A percentile compares a stretch with the other conserved stretches of the same genome.
Conservation (phyloP, 2,888 invertebrate genomes). For the Macrophya alboannulata region DNA sequence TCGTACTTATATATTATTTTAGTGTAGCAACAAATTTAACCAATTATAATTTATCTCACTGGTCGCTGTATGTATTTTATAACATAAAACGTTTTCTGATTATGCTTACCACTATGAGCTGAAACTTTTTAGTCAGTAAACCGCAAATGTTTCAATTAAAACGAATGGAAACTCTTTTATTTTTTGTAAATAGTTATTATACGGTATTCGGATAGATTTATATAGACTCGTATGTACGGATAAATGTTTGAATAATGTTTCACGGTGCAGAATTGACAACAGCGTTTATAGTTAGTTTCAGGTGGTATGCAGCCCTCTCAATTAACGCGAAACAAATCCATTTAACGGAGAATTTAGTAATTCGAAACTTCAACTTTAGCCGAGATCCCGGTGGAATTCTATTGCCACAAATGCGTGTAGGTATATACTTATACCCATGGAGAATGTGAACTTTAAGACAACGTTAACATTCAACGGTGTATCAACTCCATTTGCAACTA, state of each 20-base stretch:
- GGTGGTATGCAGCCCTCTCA: constrained; percentile 15
- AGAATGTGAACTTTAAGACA: constrained; percentile 14
- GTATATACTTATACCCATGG: not conserved
- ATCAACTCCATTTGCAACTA: constrained; percentile 29
- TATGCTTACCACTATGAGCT: not conserved
- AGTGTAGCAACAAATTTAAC: not conserved
- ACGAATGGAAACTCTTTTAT: no score
- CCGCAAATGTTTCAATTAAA: not conserved
- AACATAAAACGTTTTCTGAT: not conserved
- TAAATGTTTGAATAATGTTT: not conserved
- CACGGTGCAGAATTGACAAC: not conserved
- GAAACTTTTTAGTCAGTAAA: not conserved
- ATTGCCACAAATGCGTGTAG: constrained; percentile 5
- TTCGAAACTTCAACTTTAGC: not conserved
- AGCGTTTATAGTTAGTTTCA: constrained; percentile 18
- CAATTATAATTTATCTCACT: not conserved
- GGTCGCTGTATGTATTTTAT: no score
- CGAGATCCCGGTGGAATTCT: constrained; percentile 13
- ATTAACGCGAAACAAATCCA: constrained; percentile 43
- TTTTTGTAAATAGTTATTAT: no score
- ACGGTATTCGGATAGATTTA: no score
- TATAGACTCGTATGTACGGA: not conserved
- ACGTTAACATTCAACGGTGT: constrained; percentile 19
- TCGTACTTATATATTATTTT: not conserved
- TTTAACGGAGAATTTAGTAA: constrained; percentile 42